Percentiles rank a stretch among this genome's conserved stretches.
These are phyloP conservation scores for Sipha flava DNA, from an alignment of 1,140 invertebrate genomes.

Conservation along the genomic window DNA sequence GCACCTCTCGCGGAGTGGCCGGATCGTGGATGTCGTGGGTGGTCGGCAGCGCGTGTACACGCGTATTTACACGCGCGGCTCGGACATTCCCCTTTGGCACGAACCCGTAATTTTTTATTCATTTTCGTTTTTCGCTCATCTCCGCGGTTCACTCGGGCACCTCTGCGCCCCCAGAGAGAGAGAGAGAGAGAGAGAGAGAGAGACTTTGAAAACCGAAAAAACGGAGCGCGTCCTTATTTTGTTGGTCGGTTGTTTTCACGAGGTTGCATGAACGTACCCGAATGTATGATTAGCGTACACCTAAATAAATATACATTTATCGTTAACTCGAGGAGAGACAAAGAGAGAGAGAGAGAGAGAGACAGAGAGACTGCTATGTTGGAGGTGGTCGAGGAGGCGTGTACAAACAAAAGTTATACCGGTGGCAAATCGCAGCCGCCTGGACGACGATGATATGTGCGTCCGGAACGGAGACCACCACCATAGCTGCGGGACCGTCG, in stretches of 20 bases:
- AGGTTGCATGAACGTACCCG: too few relatives aligned
- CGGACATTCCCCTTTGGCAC: constrained; percentile 27
- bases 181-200: too few relatives aligned
- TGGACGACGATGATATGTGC: neutral
- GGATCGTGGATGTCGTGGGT: constrained; percentile 9
- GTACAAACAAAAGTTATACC: constrained; percentile 25
- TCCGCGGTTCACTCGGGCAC: neutral
- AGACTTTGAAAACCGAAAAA: neutral
- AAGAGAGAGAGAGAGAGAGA: neutral
- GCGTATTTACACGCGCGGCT: neutral
- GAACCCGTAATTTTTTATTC: constrained; percentile 21
- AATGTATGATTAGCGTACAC: too few relatives aligned
- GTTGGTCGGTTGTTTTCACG: neutral
- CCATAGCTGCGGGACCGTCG: neutral
- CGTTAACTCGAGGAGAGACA: neutral
- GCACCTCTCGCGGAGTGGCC: neutral
- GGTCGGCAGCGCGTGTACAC: neutral
- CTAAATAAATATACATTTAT: neutral
- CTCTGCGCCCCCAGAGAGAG: too few relatives aligned
- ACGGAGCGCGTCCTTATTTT: neutral
- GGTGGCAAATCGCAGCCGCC: constrained; percentile 20
- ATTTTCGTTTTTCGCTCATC: neutral
- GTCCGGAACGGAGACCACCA: neutral
- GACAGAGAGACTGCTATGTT: neutral
- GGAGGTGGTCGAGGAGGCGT: neutral